phyloP scores from a whole-genome alignment of 1,140 invertebrate genomes.

The Solenopsis fugax region DNA sequence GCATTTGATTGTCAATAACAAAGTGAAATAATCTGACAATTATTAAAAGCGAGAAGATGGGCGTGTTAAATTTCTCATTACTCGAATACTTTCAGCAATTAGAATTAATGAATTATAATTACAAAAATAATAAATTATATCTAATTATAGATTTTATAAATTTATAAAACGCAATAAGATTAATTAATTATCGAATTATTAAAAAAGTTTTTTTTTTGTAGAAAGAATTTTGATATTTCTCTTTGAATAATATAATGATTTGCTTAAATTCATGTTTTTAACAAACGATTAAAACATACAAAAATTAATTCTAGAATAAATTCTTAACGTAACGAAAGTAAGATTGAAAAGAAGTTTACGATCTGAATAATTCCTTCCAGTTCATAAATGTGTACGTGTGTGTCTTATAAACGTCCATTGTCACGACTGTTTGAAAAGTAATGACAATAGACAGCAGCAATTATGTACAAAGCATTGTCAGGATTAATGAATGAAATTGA shows the following conservation, averaged over 20 bases:
- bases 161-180: neutral
- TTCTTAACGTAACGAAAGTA: neutral
- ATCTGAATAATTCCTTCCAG: neutral
- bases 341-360: neutral
- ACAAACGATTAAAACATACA: neutral
- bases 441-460: neutral
- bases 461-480: constrained; percentile 18
- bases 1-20: neutral
- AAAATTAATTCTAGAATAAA: constrained; percentile 15
- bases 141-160: constrained; percentile 1
- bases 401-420: neutral
- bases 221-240: neutral
- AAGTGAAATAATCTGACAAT: neutral
- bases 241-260: neutral
- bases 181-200: constrained; percentile 16
- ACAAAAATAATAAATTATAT: too few relatives aligned
- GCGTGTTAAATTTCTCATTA: neutral
- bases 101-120: too few relatives aligned
- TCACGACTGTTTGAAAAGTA: neutral
- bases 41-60: neutral
- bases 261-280: neutral
- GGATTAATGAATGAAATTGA: neutral
- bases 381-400: neutral
- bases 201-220: neutral
- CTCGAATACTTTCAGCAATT: neutral